phyloP scores from a whole-genome alignment of 2,888 invertebrate species.

The Harpalus rufipes region DNA sequence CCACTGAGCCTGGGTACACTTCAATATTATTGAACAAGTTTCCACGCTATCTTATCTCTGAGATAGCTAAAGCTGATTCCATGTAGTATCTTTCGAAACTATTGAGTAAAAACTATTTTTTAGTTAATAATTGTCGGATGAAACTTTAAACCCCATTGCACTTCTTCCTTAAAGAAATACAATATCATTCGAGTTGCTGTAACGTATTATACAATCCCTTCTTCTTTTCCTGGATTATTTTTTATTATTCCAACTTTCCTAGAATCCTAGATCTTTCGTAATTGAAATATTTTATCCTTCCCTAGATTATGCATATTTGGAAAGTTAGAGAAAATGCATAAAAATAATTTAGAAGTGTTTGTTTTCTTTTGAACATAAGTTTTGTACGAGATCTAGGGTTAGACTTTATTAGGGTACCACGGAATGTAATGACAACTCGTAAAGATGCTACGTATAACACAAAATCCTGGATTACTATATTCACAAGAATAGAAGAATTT shows the following conservation, averaged over 20 bases:
- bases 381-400: conserved; percentile 1
- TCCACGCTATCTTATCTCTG: too few species aligned
- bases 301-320: conserved; percentile 31
- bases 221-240: neutral
- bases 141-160: too few species aligned
- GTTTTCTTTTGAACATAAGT: conserved; percentile 38
- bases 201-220: neutral
- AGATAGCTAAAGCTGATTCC: too few species aligned
- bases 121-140: too few species aligned
- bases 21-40: too few species aligned
- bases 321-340: conserved; percentile 34
- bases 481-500: neutral
- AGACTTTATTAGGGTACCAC: neutral
- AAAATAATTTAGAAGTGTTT: conserved; percentile 30
- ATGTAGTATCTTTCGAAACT: too few species aligned
- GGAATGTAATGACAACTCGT: conserved; percentile 48
- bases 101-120: too few species aligned
- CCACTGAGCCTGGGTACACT: too few species aligned
- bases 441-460: conserved; percentile 22
- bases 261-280: conserved; percentile 11
- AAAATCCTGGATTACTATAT: conserved; percentile 8
- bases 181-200: neutral
- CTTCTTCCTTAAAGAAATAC: neutral
- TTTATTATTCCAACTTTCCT: neutral
- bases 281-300: conserved; percentile 31